Evolutionary conservation across 1,140 invertebrate genomes (phyloP), one percentile per base, ranked within the genome.

Genomic region (Apis cerana): DNA sequence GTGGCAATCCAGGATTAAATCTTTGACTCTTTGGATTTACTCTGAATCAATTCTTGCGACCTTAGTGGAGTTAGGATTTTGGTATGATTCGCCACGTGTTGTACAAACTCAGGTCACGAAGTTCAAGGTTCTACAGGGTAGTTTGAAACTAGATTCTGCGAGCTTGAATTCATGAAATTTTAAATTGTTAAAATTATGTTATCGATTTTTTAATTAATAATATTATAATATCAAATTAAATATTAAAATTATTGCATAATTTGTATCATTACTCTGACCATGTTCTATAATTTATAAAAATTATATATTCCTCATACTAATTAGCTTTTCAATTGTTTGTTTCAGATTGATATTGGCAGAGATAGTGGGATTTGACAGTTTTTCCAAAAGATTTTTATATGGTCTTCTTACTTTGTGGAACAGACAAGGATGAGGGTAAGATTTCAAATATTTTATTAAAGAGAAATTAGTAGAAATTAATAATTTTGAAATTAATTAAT

Each of bases 331-430:
- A n/a, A 48, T 50, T 52, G 27, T 17, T 4, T 75, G 33, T 64
- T 33, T 33, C 48, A 75, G 48, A 27, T 27, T 27, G 69, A n/a
- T 7, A 10, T 13, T 27, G 21, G 12, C 17, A 54, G 19, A n/a
- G 1, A 21, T 12, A 43, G 43, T n/a, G 23, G 67, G 13, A 23
- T 3, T 11, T 8, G 23, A 12, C n/a, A 27, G 15, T 70, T 17
- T 70, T 19, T 0, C 8, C 17, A 11, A 1, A 43, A 12, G n/a
- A 11, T 12, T 7, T 23, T 62, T 78, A 23, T n/a, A 78, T 70
- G 76, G 76, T 78, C n/a, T 78, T 56, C 19, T 21, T 70, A 59
- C 19, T 70, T 21, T 70, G 65, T 17, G 67, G 48, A 19, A 79
- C 50, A 23, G 67, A 61, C 12, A 52, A 71, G 13, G 77, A 19